A percentile compares a stretch with the other conserved stretches of the same genome.
phyloP scores from a whole-genome alignment of 2,797 vertebrate species.

The Falco peregrinus region DNA sequence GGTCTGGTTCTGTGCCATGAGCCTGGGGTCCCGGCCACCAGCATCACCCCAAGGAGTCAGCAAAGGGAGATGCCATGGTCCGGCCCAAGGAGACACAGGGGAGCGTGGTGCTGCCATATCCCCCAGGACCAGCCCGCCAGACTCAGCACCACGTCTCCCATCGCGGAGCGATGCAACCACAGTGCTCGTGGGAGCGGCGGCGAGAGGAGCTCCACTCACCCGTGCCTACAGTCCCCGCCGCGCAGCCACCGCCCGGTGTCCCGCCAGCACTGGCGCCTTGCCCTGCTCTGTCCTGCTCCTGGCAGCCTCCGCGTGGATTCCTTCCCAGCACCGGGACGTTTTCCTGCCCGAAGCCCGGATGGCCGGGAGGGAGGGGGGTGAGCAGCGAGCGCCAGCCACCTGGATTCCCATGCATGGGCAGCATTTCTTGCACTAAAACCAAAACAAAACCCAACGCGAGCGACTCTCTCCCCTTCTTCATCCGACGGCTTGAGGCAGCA shows the following conservation, averaged over 20 bases:
- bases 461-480: background rate
- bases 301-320: background rate
- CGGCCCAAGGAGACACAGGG: background rate
- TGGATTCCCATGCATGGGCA: background rate
- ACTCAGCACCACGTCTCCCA: rapidly evolving
- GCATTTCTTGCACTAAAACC: conserved; percentile 60
- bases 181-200: rapidly evolving
- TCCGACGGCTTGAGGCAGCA: background rate
- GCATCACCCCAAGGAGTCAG: background rate
- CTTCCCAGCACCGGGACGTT: background rate
- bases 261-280: background rate
- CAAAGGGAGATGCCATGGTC: background rate
- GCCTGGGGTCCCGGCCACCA: rapidly evolving
- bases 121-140: background rate
- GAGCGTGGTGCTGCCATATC: background rate
- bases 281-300: background rate
- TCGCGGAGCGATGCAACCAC: rapidly evolving
- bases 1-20: rapidly evolving
- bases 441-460: background rate
- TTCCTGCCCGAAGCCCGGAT: background rate
- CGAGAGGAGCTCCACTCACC: background rate
- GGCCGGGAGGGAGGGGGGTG: background rate
- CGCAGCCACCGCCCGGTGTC: background rate
- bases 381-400: background rate
- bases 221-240: background rate